A percentile compares a stretch with the other conserved stretches of the same genome.
phyloP scores from a whole-genome alignment of 2,113 vertebrate species.

The Holacanthus passer region DNA sequence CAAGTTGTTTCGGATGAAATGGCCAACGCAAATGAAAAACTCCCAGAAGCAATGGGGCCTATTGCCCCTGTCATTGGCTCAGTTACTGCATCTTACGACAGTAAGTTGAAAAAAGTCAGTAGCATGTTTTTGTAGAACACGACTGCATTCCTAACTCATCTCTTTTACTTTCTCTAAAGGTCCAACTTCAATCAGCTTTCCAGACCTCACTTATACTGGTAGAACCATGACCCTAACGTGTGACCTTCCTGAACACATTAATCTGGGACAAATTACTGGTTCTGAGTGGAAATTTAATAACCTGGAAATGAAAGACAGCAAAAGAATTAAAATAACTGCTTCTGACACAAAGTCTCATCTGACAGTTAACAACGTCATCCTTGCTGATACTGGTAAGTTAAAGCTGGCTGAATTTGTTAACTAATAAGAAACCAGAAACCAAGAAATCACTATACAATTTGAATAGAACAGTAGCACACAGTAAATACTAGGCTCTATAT shows the following conservation, averaged over 20 bases:
- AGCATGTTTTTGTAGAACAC: too few species aligned
- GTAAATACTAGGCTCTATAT: neutral
- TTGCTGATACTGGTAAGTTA: conserved; percentile 70
- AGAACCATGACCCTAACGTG: conserved; percentile 29
- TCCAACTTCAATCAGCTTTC: fast-evolving
- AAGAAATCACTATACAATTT: neutral
- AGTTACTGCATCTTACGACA: conserved; percentile 2
- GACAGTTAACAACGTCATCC: conserved; percentile 24
- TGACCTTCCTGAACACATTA: neutral
- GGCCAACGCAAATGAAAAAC: conserved; percentile 1
- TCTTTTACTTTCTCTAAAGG: conserved; percentile 42
- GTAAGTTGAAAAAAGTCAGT: conserved; percentile 49
- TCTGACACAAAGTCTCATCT: neutral
- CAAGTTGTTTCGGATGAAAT: neutral
- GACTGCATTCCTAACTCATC: neutral
- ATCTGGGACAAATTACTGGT: neutral
- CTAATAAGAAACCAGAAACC: neutral
- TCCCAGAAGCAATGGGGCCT: neutral
- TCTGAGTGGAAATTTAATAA: conserved; percentile 59
- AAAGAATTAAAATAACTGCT: neutral
- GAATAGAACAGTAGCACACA: too few species aligned
- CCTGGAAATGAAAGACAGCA: neutral
- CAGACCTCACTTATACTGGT: conserved; percentile 25
- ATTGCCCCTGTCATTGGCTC: conserved; percentile 41
- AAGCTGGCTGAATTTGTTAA: neutral